Conservation (phyloP, 2,888 invertebrate species). For the Rhingia rostrata region DNA sequence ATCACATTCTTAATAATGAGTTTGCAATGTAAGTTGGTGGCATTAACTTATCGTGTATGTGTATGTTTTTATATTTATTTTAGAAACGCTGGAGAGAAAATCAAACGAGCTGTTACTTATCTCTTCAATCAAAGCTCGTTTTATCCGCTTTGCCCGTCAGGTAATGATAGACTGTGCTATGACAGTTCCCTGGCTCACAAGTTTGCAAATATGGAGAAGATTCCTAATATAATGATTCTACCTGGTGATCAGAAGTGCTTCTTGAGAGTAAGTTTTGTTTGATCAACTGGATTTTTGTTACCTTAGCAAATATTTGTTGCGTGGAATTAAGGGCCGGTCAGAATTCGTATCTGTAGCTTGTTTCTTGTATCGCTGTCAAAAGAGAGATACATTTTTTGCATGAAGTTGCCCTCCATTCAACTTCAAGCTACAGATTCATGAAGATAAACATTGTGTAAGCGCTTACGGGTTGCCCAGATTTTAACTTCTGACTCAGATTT, state of each 20-base stretch:
- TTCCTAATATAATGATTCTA: slow-evolving; percentile 92
- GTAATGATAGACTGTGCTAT: slow-evolving; percentile 85
- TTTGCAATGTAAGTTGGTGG: slow-evolving; percentile 86
- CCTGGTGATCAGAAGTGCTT: slow-evolving; percentile 94
- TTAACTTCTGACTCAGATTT: too few relatives aligned
- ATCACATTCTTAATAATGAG: slow-evolving; percentile 92
- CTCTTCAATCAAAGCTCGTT: slow-evolving; percentile 90
- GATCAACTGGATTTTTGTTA: neutral
- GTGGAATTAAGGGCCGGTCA: too few relatives aligned
- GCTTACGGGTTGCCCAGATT: too few relatives aligned
- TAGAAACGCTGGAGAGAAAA: slow-evolving; percentile 86
- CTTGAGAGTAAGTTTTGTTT: slow-evolving; percentile 86
- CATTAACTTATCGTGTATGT: neutral
- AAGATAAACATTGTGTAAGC: too few relatives aligned
- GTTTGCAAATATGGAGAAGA: slow-evolving; percentile 87
- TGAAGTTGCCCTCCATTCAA: too few relatives aligned
- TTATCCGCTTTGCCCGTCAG: slow-evolving; percentile 92
- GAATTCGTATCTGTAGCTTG: too few relatives aligned
- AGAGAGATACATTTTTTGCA: too few relatives aligned
- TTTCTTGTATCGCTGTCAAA: too few relatives aligned
- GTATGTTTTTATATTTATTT: slow-evolving; percentile 15
- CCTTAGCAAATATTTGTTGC: neutral
- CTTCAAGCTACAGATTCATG: too few relatives aligned
- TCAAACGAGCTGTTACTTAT: slow-evolving; percentile 90
- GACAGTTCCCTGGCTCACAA: slow-evolving; percentile 89